Percentiles rank a stretch among this genome's conserved stretches.
Evolutionary conservation across 2,797 vertebrate genomes (phyloP).

Genomic region (Distichodus sexfasciatus): DNA sequence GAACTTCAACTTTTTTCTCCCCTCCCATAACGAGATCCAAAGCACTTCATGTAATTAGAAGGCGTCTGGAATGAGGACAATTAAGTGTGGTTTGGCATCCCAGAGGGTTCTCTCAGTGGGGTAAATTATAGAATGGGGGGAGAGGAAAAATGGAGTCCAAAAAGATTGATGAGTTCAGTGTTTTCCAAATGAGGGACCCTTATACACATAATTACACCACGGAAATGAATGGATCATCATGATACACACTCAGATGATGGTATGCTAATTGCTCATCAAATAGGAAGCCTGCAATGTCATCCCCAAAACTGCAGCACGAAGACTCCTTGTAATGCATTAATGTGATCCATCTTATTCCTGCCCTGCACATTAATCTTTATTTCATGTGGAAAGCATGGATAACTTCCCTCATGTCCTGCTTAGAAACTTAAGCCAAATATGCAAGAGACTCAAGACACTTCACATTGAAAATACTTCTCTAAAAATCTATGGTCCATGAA

Average conservation of each 20-base stretch:
- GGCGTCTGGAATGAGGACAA: conserved; percentile 70
- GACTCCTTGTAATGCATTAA: conserved; percentile 62
- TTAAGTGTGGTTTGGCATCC: conserved; percentile 69
- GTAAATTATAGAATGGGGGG: conserved; percentile 51
- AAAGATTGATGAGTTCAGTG: conserved; percentile 79
- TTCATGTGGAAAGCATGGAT: conserved; percentile 57
- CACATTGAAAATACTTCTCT: conserved; percentile 26
- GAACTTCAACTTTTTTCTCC: conserved; percentile 61
- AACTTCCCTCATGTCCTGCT: conserved; percentile 44
- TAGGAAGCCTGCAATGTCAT: conserved; percentile 65
- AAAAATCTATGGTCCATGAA: conserved; percentile 5
- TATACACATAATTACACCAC: conserved; percentile 73
- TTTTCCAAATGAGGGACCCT: conserved; percentile 75
- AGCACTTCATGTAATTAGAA: conserved; percentile 70
- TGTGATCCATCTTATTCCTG: conserved; percentile 71
- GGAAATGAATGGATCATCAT: conserved; percentile 77
- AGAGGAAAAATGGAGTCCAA: conserved; percentile 57
- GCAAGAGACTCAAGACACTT: conserved; percentile 28
- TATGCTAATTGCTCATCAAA: conserved; percentile 77
- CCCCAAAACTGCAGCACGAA: conserved; percentile 60
- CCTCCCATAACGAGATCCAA: conserved; percentile 60
- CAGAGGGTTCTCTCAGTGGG: conserved; percentile 67
- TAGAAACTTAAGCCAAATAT: conserved; percentile 17
- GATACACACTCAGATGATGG: conserved; percentile 70
- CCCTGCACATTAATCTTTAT: conserved; percentile 69